Percentiles rank a stretch among this genome's conserved stretches.
These are phyloP conservation scores for Abscondita cerata DNA, from an alignment of 2,888 invertebrate species.

Conservation along the genomic window DNA sequence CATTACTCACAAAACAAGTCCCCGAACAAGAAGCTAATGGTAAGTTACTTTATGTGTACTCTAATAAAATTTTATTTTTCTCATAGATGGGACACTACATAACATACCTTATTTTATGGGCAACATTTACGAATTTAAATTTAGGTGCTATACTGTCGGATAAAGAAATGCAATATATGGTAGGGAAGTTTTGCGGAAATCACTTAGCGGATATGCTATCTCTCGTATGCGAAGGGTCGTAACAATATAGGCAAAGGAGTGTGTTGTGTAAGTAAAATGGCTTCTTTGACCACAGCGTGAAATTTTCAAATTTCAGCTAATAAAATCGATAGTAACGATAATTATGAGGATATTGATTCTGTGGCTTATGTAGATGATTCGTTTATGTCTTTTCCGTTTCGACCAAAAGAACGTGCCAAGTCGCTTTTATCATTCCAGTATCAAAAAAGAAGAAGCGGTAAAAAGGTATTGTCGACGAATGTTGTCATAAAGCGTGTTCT, in stretches of 20 bases:
- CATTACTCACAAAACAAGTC: background rate
- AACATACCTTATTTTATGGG: constrained; percentile 1
- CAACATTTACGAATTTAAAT: constrained; percentile 1
- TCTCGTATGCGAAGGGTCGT: constrained; percentile 13
- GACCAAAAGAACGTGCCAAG: background rate
- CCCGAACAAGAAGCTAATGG: background rate
- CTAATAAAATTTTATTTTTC: no score
- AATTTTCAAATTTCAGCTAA: constrained; percentile 4
- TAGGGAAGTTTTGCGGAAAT: constrained; percentile 14
- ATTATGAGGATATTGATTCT: constrained; percentile 6
- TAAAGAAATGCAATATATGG: constrained; percentile 4
- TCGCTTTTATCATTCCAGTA: constrained; percentile 1
- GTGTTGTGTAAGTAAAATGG: constrained; percentile 6
- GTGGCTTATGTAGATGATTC: constrained; percentile 4
- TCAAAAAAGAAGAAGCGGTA: constrained; percentile 2
- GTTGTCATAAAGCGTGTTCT: constrained; percentile 29
- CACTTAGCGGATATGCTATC: constrained; percentile 14
- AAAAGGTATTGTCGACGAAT: constrained; percentile 17
- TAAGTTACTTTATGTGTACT: background rate
- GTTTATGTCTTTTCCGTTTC: constrained; percentile 5
- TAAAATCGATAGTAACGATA: constrained; percentile 1
- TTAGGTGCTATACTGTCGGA: background rate
- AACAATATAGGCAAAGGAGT: constrained; percentile 7
- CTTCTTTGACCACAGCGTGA: no score
- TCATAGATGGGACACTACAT: constrained; percentile 8